Evolutionary conservation across 2,113 vertebrate genomes (phyloP).

Genomic region (Hyaena hyaena): DNA sequence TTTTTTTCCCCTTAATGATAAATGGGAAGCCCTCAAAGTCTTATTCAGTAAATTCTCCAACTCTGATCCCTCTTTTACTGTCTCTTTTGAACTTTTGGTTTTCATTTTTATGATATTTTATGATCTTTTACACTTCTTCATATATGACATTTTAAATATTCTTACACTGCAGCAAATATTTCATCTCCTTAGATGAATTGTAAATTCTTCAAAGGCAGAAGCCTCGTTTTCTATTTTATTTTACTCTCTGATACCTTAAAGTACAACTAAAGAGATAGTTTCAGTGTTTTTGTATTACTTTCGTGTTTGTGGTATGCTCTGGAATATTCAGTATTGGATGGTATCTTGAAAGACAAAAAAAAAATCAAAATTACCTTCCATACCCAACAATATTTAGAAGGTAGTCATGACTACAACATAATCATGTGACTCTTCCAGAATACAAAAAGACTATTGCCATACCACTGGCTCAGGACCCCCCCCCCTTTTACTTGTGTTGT

Average conservation of each 20-base stretch:
- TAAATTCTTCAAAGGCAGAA: background rate
- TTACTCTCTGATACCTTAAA: background rate
- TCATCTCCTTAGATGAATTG: background rate
- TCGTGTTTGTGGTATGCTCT: background rate
- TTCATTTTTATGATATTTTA: background rate
- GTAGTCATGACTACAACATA: background rate
- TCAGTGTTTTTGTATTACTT: background rate
- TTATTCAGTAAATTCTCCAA: background rate
- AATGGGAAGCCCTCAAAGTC: background rate
- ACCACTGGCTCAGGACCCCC: background rate
- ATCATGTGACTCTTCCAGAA: background rate
- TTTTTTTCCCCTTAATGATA: background rate
- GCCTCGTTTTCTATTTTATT: background rate
- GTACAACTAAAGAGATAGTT: background rate
- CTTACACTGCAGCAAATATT: background rate
- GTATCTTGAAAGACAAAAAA: background rate
- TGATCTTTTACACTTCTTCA: background rate
- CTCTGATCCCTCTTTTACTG: background rate
- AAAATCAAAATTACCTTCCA: background rate
- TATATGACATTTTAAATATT: constrained; percentile 19
- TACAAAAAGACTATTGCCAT: background rate
- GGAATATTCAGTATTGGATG: background rate
- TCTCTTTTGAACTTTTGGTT: background rate
- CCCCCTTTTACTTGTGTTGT: background rate
- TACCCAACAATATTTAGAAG: background rate